These are phyloP conservation scores for Girardia tigrina DNA, from an alignment of 2,888 invertebrate species.

Conservation along the genomic window DNA sequence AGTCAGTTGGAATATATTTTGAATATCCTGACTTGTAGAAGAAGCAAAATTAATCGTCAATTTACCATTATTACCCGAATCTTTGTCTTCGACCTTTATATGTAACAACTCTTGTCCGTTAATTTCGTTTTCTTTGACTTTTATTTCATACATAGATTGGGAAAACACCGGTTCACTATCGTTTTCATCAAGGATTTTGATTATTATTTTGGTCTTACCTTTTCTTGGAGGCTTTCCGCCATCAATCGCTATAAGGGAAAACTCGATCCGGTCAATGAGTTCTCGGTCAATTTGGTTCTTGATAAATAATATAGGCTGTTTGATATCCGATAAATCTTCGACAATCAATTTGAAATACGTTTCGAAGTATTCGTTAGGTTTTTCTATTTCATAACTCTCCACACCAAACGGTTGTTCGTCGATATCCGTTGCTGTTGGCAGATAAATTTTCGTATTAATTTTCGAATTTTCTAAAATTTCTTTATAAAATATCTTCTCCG, in stretches of 20 bases:
- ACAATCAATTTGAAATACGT: slow-evolving; percentile 16
- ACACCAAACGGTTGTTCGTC: background rate
- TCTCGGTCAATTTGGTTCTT: slow-evolving; percentile 20
- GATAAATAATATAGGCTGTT: slow-evolving; percentile 13
- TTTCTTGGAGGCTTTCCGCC: slow-evolving; percentile 24
- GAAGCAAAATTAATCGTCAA: slow-evolving; percentile 6
- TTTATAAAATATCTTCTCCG: slow-evolving; percentile 10
- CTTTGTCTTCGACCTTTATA: slow-evolving; percentile 29
- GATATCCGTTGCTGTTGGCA: background rate
- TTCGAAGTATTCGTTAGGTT: background rate
- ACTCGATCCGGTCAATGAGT: background rate
- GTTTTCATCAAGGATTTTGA: slow-evolving; percentile 29
- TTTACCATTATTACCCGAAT: slow-evolving; percentile 24
- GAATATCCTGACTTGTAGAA: background rate
- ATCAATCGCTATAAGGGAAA: slow-evolving; percentile 6
- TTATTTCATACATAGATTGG: slow-evolving; percentile 25
- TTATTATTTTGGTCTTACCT: slow-evolving; percentile 20
- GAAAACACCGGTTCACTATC: slow-evolving; percentile 31
- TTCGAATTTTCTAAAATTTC: slow-evolving; percentile 12
- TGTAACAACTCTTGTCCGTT: background rate
- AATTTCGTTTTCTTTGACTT: slow-evolving; percentile 30
- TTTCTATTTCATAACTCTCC: slow-evolving; percentile 9
- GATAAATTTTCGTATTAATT: background rate
- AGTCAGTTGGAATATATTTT: slow-evolving; percentile 27
- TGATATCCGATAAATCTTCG: background rate